Base-by-base conservation (phyloP, 2,888 invertebrate genomes). In the Heliconius ismenius region DNA sequence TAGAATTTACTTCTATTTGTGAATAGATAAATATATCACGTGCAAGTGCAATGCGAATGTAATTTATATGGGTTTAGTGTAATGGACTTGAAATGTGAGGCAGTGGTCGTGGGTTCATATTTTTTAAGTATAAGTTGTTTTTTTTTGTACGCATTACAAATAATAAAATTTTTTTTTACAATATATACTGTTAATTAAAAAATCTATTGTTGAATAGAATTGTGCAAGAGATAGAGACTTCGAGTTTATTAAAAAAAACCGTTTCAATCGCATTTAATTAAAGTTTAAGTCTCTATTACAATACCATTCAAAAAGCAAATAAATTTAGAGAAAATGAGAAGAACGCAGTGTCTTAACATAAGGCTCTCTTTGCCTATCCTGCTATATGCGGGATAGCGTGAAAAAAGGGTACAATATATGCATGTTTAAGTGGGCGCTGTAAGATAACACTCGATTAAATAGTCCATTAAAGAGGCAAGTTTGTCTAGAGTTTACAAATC, bases 401-500 rank as follows among this genome's bases (percentile, higher is more conserved):
- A 39, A 39, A 26, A 43, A 62, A 24, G 13, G 18, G 21, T 39
- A 18, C 32, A 60, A 62, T 60, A n/a, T 63, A 73, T 63, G 62
- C 73, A 73, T 10, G 26, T 26, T 43, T 63, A 73, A 63, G 73
- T 73, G 62, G 62, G 39, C 24, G 72, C 26, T 58, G 13, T 13
- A 6, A 73, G 73, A 73, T 73, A 63, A 73, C 62, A n/a, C 13
- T 21, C 43, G 62, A 73, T 62, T 73, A 73, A 63, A 43, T 11
- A 73, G 62, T 73, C 73, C 73, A 73, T 73, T 73, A 73, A 73
- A 73, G 62, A 73, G 39, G 74, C 76, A 77, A 80, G 63, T 69
- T 67, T 43, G 62, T 70, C 73, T 77, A 76, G 72, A 76, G 81
- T 80, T 84, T 86, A 90, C 90, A 91, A 90, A 90, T 89, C 85